Evolutionary conservation across 2,797 vertebrate species (phyloP).

Genomic region (Phoeniculus purpureus): DNA sequence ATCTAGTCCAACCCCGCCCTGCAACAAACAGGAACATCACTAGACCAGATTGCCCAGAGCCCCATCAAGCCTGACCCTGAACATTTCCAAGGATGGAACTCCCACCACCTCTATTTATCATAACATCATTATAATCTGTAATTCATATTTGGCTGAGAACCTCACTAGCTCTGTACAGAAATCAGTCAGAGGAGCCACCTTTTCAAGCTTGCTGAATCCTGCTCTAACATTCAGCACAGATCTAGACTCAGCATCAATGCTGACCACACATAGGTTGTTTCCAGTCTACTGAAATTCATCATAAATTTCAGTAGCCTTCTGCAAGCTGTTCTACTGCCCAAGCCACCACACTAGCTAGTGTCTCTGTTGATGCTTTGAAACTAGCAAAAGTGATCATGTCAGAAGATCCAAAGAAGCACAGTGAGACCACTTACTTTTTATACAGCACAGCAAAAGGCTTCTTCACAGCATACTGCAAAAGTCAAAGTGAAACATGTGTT

Average conservation of each 20-base stretch:
- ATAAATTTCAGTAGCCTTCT: not conserved
- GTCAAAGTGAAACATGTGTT: not conserved
- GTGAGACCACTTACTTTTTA: constrained; percentile 87
- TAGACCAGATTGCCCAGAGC: too few species aligned
- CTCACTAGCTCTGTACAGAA: not conserved
- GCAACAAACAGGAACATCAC: too few species aligned
- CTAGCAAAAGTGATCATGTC: not conserved
- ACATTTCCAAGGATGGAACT: too few species aligned
- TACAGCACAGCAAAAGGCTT: constrained; percentile 92
- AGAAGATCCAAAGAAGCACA: not conserved
- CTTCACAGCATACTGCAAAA: constrained; percentile 91
- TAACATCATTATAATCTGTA: not conserved
- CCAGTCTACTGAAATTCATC: not conserved
- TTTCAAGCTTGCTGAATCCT: not conserved
- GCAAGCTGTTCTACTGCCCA: not conserved
- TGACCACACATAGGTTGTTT: rapidly evolving
- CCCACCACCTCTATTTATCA: too few species aligned
- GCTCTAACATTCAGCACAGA: not conserved
- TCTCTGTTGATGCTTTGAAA: not conserved
- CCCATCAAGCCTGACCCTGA: too few species aligned
- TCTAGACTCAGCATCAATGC: not conserved
- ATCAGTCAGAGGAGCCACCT: not conserved
- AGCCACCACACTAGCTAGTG: rapidly evolving
- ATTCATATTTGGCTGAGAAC: not conserved
- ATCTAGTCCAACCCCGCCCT: too few species aligned